A percentile compares a stretch with the other conserved stretches of the same genome.
These are phyloP conservation scores for Helostoma temminkii DNA, from an alignment of 2,797 vertebrate genomes.

Conservation along the genomic window DNA sequence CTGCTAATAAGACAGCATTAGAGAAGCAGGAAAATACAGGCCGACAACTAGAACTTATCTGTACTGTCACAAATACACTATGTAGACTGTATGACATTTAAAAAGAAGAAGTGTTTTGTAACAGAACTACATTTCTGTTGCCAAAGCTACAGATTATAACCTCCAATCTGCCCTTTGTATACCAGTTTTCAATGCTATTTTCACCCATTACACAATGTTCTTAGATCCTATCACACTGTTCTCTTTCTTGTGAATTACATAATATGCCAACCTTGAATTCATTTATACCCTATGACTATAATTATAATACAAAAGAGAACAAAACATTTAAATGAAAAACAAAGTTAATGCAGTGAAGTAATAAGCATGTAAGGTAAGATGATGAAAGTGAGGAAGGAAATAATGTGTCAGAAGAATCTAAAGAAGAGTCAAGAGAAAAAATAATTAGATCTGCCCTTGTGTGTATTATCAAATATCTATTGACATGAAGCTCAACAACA, in stretches of 20 bases:
- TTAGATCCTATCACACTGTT: background rate
- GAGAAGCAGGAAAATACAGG: slow-evolving; percentile 57
- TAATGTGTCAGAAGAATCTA: slow-evolving; percentile 16
- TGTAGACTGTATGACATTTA: slow-evolving; percentile 36
- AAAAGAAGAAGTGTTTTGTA: slow-evolving; percentile 30
- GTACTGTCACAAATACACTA: slow-evolving; percentile 50
- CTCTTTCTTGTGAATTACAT: background rate
- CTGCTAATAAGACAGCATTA: slow-evolving; percentile 69
- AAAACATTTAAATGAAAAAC: slow-evolving; percentile 21
- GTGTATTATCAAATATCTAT: slow-evolving; percentile 6
- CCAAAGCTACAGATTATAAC: slow-evolving; percentile 16
- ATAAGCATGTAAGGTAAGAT: slow-evolving; percentile 21
- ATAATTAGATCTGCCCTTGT: slow-evolving; percentile 3
- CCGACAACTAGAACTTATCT: slow-evolving; percentile 57
- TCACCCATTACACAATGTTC: background rate
- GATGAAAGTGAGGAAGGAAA: slow-evolving; percentile 8
- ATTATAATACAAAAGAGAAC: slow-evolving; percentile 15
- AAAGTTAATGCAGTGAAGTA: slow-evolving; percentile 21
- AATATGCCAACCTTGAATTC: slow-evolving; percentile 10
- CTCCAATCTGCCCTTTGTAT: background rate
- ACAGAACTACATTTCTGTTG: slow-evolving; percentile 29
- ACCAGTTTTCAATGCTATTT: background rate
- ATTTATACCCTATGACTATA: slow-evolving; percentile 21
- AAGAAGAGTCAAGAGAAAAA: slow-evolving; percentile 11
- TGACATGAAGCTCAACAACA: background rate